Evolutionary conservation across 1,140 invertebrate species (phyloP).

Genomic region (Pantala flavescens): DNA sequence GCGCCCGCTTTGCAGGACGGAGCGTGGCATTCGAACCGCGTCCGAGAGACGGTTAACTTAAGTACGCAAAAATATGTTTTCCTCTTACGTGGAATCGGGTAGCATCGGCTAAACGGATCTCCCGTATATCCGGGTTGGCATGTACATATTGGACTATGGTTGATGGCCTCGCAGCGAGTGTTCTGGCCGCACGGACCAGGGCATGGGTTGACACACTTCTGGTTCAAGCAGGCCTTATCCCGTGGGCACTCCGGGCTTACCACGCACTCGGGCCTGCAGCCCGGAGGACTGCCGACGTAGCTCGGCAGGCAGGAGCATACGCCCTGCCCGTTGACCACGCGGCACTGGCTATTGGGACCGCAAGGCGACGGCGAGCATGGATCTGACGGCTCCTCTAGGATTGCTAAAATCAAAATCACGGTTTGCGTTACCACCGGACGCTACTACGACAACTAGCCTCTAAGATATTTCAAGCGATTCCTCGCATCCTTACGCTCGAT

Average conservation of each 20-base stretch:
- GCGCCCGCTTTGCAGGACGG: no score
- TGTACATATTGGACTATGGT: slow-evolving; percentile 46
- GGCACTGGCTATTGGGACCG: slow-evolving; percentile 43
- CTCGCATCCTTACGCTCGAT: slow-evolving; percentile 8
- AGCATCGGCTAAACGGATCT: slow-evolving; percentile 45
- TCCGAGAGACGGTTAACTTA: neutral
- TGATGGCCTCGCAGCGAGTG: slow-evolving; percentile 41
- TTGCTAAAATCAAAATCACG: slow-evolving; percentile 23
- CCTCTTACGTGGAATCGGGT: slow-evolving; percentile 30
- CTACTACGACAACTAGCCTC: slow-evolving; percentile 17
- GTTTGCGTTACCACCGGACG: neutral
- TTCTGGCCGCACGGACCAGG: slow-evolving; percentile 37
- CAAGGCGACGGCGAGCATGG: slow-evolving; percentile 44
- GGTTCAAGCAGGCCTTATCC: slow-evolving; percentile 38
- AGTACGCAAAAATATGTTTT: neutral
- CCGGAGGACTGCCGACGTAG: slow-evolving; percentile 41
- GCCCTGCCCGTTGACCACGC: slow-evolving; percentile 37
- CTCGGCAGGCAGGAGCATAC: slow-evolving; percentile 40
- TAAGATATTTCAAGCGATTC: slow-evolving; percentile 33
- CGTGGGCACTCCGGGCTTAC: slow-evolving; percentile 38
- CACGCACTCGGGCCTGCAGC: slow-evolving; percentile 41
- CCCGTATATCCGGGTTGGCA: slow-evolving; percentile 41
- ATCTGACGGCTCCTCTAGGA: slow-evolving; percentile 30
- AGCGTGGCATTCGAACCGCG: neutral
- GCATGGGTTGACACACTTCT: slow-evolving; percentile 45